Evolutionary conservation across 2,113 vertebrate genomes (phyloP).

Genomic region (Erythrolamprus reginae): DNA sequence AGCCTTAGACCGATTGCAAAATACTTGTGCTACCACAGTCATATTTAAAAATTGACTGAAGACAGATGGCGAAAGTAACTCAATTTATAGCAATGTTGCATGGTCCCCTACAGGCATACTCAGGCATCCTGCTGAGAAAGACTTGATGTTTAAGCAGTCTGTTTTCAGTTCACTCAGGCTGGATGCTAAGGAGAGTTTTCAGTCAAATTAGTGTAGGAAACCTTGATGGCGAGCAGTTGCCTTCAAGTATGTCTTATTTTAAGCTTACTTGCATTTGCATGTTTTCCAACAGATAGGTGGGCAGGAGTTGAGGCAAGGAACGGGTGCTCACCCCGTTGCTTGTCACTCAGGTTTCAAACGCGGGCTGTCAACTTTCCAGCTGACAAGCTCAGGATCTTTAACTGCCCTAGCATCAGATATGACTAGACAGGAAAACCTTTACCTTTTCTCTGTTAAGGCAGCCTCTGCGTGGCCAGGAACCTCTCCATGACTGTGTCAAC

Average conservation of each 20-base stretch:
- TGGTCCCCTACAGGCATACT: background rate
- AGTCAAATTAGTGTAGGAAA: background rate
- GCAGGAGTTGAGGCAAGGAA: background rate
- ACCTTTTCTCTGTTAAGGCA: background rate
- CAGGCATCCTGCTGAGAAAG: background rate
- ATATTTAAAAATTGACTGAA: background rate
- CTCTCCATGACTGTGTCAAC: background rate
- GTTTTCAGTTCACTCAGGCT: background rate
- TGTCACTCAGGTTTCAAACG: background rate
- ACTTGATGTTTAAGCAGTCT: background rate
- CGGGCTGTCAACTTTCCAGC: background rate
- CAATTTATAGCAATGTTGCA: background rate
- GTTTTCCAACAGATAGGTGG: background rate
- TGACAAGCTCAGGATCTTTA: background rate
- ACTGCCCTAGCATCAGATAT: background rate
- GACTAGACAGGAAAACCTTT: background rate
- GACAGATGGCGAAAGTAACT: background rate
- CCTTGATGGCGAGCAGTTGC: background rate
- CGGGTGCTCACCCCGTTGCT: fast-evolving
- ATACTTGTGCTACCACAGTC: background rate
- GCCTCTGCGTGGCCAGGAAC: background rate
- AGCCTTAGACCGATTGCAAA: background rate
- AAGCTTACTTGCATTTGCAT: background rate
- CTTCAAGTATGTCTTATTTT: background rate
- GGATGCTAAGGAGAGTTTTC: background rate